Conservation (phyloP, 2,113 vertebrate species). For the Pogonocichla stellata region DNA sequence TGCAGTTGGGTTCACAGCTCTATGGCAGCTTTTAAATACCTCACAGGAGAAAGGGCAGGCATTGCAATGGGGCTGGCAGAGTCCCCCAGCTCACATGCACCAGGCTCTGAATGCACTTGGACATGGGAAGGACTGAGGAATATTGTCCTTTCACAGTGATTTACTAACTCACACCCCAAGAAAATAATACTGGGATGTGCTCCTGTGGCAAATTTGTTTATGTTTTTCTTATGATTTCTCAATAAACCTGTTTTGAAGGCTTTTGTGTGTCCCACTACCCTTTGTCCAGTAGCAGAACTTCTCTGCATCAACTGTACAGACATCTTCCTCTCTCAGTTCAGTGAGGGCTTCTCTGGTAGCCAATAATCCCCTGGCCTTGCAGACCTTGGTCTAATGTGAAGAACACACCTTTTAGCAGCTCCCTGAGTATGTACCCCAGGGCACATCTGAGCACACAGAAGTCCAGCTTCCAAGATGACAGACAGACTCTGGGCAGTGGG, state of each 20-base stretch:
- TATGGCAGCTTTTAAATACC: neutral
- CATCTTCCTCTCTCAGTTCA: neutral
- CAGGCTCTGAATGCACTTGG: neutral
- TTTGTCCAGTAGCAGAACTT: neutral
- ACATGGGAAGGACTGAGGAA: neutral
- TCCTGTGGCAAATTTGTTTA: neutral
- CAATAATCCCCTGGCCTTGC: neutral
- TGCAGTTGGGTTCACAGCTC: neutral
- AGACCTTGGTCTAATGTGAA: neutral
- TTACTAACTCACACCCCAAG: neutral
- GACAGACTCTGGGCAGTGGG: neutral
- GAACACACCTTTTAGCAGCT: neutral
- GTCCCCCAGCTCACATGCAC: neutral
- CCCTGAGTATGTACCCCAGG: neutral
- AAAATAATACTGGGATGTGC: neutral
- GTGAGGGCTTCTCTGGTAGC: neutral
- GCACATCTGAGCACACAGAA: neutral
- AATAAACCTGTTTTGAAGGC: neutral
- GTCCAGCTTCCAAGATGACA: accelerated
- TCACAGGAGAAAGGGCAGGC: neutral
- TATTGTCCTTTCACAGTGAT: neutral
- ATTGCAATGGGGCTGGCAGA: neutral
- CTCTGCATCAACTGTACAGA: neutral
- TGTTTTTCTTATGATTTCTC: neutral
- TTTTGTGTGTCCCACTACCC: neutral